A percentile compares a stretch with the other conserved stretches of the same genome.
Evolutionary conservation across 2,113 vertebrate genomes (phyloP).

Genomic region (Argyrosomus japonicus): DNA sequence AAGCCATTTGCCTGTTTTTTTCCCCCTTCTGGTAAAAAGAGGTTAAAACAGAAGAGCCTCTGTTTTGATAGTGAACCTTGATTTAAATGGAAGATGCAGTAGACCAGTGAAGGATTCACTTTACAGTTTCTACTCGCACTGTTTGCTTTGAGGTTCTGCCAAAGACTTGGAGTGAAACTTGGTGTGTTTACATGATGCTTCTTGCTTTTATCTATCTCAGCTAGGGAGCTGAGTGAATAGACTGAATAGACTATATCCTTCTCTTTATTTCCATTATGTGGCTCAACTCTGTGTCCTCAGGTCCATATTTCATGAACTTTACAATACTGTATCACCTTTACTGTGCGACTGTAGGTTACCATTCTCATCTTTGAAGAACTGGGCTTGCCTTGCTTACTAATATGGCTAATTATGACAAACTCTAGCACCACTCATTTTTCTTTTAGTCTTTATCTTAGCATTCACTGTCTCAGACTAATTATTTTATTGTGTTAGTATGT

Average conservation of each 20-base stretch:
- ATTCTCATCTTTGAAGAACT: conserved; percentile 2
- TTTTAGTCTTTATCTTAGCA: neutral
- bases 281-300: neutral
- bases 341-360: neutral
- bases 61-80: conserved; percentile 26
- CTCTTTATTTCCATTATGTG: conserved; percentile 4
- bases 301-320: neutral
- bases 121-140: neutral
- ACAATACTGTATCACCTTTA: neutral
- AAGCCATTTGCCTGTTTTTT: conserved; percentile 43
- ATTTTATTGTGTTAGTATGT: neutral
- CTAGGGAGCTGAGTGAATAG: conserved; percentile 3
- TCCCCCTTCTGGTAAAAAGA: neutral
- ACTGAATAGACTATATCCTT: conserved; percentile 2
- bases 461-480: neutral
- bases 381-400: neutral
- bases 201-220: neutral
- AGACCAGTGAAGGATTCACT: conserved; percentile 1
- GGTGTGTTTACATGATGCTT: neutral
- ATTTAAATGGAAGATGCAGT: conserved; percentile 28
- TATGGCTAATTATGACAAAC: neutral
- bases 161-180: conserved; percentile 20
- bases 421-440: neutral
- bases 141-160: conserved; percentile 39
- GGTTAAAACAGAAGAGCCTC: conserved; percentile 23